phyloP scores from a whole-genome alignment of 2,113 vertebrate genomes.

The Heloderma charlesbogerti region DNA sequence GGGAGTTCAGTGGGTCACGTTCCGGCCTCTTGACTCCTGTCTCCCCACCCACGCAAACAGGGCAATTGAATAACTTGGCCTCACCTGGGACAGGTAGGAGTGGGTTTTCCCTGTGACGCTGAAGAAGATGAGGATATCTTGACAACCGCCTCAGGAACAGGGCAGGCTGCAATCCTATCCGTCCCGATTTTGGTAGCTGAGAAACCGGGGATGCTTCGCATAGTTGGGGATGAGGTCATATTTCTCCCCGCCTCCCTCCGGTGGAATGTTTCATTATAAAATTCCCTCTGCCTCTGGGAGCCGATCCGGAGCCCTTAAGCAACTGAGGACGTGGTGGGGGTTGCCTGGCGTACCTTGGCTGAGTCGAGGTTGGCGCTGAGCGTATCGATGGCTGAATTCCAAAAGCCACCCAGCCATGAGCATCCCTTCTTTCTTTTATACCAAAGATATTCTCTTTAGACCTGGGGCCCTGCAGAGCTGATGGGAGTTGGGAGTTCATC shows the following conservation, averaged over 20 bases:
- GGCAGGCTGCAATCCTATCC: not conserved
- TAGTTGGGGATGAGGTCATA: not conserved
- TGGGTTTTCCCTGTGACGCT: not conserved
- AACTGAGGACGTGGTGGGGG: not conserved
- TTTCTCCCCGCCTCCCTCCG: not conserved
- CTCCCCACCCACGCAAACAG: not conserved
- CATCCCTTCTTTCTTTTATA: no score
- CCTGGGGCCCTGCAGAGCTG: no score
- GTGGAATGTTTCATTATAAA: not conserved
- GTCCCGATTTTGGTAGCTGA: rapidly evolving
- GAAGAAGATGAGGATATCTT: no score
- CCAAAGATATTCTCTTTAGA: no score
- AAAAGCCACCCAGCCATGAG: not conserved
- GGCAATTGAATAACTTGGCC: no score
- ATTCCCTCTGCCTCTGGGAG: not conserved
- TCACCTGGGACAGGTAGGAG: not conserved
- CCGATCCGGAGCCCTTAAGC: not conserved
- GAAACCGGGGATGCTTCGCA: rapidly evolving
- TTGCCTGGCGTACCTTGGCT: not conserved
- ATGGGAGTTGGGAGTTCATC: no score
- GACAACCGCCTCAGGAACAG: not conserved
- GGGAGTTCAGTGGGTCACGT: not conserved
- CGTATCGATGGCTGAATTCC: not conserved
- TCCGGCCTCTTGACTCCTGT: not conserved
- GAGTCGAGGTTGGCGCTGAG: no score